These are phyloP conservation scores for Acronicta aceris DNA, from an alignment of 2,888 invertebrate genomes.

Conservation along the genomic window DNA sequence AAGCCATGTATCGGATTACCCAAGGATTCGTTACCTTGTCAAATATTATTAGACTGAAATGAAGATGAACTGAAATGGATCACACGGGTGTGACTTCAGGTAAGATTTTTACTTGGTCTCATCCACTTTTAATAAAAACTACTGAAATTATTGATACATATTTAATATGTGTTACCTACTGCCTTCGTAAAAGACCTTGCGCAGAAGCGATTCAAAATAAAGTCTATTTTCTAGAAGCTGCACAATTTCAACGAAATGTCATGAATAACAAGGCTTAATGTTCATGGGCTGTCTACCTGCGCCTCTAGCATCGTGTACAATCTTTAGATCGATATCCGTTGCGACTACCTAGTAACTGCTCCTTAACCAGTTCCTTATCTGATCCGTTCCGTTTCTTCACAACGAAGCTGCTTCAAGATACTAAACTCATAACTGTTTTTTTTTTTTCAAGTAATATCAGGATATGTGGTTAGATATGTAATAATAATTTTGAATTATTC, in stretches of 20 bases:
- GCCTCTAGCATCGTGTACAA: constrained; percentile 31
- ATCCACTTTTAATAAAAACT: too few species aligned
- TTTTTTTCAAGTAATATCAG: constrained; percentile 25
- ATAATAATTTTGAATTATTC: constrained; percentile 30
- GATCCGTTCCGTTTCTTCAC: constrained; percentile 55
- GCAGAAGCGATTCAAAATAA: constrained; percentile 20
- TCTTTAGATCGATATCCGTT: constrained; percentile 59
- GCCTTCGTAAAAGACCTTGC: constrained; percentile 13
- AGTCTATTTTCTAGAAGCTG: constrained; percentile 29
- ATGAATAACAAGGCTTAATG: constrained; percentile 26
- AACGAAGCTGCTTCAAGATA: constrained; percentile 36
- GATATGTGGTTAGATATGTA: constrained; percentile 31
- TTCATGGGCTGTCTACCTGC: constrained; percentile 39
- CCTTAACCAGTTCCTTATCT: constrained; percentile 59
- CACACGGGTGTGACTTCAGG: constrained; percentile 25
- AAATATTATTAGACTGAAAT: constrained; percentile 56
- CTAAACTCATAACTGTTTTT: constrained; percentile 32
- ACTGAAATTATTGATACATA: too few species aligned
- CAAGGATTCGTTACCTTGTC: constrained; percentile 41
- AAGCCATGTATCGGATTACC: constrained; percentile 58
- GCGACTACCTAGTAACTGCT: constrained; percentile 55
- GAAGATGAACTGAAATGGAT: constrained; percentile 36
- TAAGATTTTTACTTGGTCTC: background rate
- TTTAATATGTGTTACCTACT: constrained; percentile 2
- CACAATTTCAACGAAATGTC: constrained; percentile 41